Evolutionary conservation across 2,113 vertebrate genomes (phyloP), one percentile per base, ranked within the genome.

Genomic region (Peromyscus maniculatus): DNA sequence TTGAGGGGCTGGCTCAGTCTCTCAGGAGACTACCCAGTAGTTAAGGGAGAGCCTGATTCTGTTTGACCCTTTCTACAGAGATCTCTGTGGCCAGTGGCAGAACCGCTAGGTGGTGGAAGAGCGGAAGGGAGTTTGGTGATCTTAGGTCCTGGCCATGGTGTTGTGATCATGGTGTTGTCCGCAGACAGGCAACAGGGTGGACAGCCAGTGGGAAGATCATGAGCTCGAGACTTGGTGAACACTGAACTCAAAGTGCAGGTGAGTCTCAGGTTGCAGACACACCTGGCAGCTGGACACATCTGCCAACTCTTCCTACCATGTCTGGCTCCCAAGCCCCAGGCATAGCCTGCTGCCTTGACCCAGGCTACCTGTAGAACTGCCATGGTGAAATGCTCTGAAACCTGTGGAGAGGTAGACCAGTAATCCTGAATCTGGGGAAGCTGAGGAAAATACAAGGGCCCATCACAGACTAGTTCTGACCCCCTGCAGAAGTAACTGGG

Each of bases 181-280:
- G 22, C 33, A 71, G 46, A 52, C 26, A n/a, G 36, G 17, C 21
- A 78, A 62, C 31, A 62, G 62, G 6, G 39, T 24, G 3, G 33
- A 26, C 1, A 17, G 15, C 3, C 17, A n/a, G 36, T 4, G 33
- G 16, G 31, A n/a, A 39, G 33, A 67, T 19, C 21, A 67, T 7
- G 43, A 33, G 43, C 43, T 15, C 5, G 0, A 0, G 0, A 0
- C 19, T 67, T 12, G 55, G 22, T 7, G 5, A 52, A 1, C 21
- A 11, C 3, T 17, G n/a, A 64, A 24, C 43, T 11, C 8, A 33
- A 28, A 15, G 22, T n/a, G 89, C 75, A 7, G 5, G 13, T 80
- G 77, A 16, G 24, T 17, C 17, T 22, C 77, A 39, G 43, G 10
- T 69, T 84, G 13, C 13, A 46, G 52, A 36, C 7, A 33, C 2